A percentile compares a stretch with the other conserved stretches of the same genome.
phyloP scores from a whole-genome alignment of 2,797 vertebrate species.

The Sylvilagus floridanus region DNA sequence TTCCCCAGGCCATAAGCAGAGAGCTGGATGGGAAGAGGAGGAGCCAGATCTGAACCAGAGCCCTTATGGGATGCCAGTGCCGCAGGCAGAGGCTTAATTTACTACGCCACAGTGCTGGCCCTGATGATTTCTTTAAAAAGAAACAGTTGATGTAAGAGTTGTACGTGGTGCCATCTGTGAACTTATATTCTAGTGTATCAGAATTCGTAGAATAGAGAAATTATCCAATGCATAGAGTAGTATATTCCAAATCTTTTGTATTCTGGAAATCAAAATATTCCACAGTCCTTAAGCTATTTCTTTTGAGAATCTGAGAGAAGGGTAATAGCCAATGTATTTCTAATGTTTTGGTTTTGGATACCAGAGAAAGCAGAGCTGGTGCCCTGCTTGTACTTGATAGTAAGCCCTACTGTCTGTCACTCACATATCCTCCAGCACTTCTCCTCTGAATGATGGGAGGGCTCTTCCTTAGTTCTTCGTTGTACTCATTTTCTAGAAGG shows the following conservation, averaged over 20 bases:
- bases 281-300: not conserved
- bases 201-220: conserved; percentile 76
- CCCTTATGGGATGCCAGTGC: too few relatives aligned
- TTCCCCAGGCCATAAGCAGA: too few relatives aligned
- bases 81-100: too few relatives aligned
- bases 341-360: not conserved
- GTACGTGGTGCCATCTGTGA: conserved; percentile 62
- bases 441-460: not conserved
- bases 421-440: not conserved
- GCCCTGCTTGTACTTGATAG: not conserved
- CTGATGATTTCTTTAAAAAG: not conserved
- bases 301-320: conserved; percentile 15
- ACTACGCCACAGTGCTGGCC: too few relatives aligned
- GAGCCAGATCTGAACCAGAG: too few relatives aligned
- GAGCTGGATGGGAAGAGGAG: too few relatives aligned
- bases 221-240: conserved; percentile 73
- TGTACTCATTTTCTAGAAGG: not conserved
- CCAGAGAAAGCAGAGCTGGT: not conserved
- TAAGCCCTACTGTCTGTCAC: not conserved
- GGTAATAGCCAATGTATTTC: not conserved
- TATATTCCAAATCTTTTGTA: conserved; percentile 58
- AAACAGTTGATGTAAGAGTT: conserved; percentile 62
- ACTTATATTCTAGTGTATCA: conserved; percentile 81
- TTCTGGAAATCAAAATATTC: not conserved
- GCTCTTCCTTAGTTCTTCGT: not conserved